Conservation (phyloP, 2,797 vertebrate species). For the Tiaroga cobitis region DNA sequence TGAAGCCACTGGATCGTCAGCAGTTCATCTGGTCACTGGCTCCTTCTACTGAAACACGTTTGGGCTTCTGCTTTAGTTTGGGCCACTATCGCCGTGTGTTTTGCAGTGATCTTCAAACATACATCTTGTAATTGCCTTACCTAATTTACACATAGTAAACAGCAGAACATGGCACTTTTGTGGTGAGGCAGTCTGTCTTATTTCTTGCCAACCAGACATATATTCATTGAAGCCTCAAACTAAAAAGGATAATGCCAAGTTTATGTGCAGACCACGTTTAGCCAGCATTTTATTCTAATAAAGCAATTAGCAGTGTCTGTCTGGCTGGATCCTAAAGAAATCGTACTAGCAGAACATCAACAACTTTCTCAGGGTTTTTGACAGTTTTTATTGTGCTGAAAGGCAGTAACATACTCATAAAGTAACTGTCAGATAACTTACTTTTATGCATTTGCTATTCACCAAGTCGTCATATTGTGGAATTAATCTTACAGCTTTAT, state of each 20-base stretch:
- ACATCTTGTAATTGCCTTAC: background rate
- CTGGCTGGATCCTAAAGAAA: constrained; percentile 18
- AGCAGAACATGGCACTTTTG: constrained; percentile 25
- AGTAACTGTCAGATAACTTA: background rate
- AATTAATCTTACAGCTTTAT: constrained; percentile 28
- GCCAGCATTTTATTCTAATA: constrained; percentile 45
- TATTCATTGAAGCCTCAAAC: constrained; percentile 34
- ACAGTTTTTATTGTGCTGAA: background rate
- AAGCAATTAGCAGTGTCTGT: constrained; percentile 53
- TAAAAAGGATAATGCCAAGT: constrained; percentile 28
- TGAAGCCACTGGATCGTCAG: background rate
- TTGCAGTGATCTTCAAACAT: constrained; percentile 18
- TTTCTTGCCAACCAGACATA: constrained; percentile 51
- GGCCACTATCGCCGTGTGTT: background rate
- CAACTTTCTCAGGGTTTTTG: background rate
- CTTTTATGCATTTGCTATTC: no score
- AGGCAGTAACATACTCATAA: background rate
- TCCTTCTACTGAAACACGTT: background rate
- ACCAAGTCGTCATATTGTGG: background rate
- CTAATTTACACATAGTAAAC: constrained; percentile 40
- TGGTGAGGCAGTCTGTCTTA: constrained; percentile 22
- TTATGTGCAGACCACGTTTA: constrained; percentile 54
- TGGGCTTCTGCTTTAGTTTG: background rate
- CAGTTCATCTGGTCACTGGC: background rate
- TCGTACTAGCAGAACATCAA: background rate